phyloP scores from a whole-genome alignment of 2,797 vertebrate species.

The Amphiprion clarkii region DNA sequence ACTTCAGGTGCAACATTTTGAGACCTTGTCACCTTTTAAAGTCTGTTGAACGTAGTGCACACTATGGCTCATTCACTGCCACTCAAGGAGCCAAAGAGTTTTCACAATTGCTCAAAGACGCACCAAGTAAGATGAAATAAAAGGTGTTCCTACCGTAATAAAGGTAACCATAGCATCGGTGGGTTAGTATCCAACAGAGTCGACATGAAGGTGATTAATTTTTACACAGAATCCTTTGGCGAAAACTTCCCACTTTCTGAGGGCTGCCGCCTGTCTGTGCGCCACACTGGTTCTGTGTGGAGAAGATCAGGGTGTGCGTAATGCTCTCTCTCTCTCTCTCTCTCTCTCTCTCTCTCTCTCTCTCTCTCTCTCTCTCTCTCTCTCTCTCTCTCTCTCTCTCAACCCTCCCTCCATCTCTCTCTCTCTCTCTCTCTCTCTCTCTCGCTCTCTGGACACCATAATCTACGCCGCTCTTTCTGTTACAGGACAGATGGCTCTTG shows the following conservation, averaged over 20 bases:
- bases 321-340: slow-evolving; percentile 63
- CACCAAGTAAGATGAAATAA: slow-evolving; percentile 21
- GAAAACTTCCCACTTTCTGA: slow-evolving; percentile 79
- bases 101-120: neutral
- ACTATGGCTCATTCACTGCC: slow-evolving; percentile 4
- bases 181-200: slow-evolving; percentile 86
- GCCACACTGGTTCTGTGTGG: slow-evolving; percentile 71
- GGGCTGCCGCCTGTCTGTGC: slow-evolving; percentile 73
- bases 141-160: slow-evolving; percentile 85
- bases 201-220: slow-evolving; percentile 88
- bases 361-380: slow-evolving; percentile 30
- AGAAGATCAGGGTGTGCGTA: slow-evolving; percentile 78
- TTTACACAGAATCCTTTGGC: slow-evolving; percentile 77
- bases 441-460: slow-evolving; percentile 51
- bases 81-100: slow-evolving; percentile 17
- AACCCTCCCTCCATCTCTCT: slow-evolving; percentile 12
- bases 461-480: slow-evolving; percentile 62
- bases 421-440: slow-evolving; percentile 37
- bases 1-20: too few relatives aligned
- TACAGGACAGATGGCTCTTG: slow-evolving; percentile 79
- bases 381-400: slow-evolving; percentile 39
- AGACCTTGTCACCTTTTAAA: neutral
- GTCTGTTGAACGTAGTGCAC: neutral
- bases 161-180: slow-evolving; percentile 91
- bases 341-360: slow-evolving; percentile 57